These are phyloP conservation scores for Chloebia gouldiae DNA, from an alignment of 2,113 vertebrate species.

Conservation along the genomic window DNA sequence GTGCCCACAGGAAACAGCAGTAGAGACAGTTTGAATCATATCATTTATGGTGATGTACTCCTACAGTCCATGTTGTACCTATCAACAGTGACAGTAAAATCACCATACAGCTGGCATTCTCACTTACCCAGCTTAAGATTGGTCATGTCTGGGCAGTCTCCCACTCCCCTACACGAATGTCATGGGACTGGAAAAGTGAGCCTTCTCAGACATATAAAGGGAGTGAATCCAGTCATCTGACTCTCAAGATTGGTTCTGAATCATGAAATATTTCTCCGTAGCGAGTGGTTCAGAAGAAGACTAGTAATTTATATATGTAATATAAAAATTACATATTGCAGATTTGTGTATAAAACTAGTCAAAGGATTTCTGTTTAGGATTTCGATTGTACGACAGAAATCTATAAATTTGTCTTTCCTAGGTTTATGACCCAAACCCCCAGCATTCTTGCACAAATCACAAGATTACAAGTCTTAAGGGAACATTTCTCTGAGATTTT, in stretches of 20 bases:
- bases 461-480: conserved; percentile 21
- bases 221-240: neutral
- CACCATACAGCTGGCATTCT: neutral
- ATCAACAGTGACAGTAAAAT: neutral
- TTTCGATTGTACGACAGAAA: neutral
- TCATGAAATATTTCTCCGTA: neutral
- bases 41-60: neutral
- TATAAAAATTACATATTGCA: conserved; percentile 7
- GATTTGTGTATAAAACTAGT: neutral
- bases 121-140: neutral
- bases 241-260: neutral
- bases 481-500: conserved; percentile 20
- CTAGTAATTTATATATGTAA: neutral
- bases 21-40: neutral
- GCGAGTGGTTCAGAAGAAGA: neutral
- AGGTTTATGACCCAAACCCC: conserved; percentile 10
- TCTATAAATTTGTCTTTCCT: neutral
- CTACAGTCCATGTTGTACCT: neutral
- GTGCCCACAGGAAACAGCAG: neutral
- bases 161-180: neutral
- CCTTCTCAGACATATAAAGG: neutral
- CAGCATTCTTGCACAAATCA: conserved; percentile 46
- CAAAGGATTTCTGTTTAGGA: neutral
- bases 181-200: neutral
- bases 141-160: neutral